A percentile compares a stretch with the other conserved stretches of the same genome.
These are phyloP conservation scores for Muraenolepis orangiensis DNA, from an alignment of 2,797 vertebrate genomes.

Conservation along the genomic window DNA sequence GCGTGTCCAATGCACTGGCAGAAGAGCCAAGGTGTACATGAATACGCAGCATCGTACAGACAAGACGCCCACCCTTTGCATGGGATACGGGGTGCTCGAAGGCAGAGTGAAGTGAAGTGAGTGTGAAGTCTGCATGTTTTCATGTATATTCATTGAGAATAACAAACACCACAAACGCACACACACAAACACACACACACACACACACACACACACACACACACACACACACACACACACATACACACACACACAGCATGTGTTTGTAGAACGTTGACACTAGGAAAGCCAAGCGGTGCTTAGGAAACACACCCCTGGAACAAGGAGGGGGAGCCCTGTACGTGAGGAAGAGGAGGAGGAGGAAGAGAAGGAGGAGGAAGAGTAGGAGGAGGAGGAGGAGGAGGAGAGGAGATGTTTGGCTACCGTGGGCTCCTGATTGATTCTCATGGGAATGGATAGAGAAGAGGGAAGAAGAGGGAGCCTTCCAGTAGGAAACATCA, in stretches of 20 bases:
- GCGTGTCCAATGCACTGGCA: neutral
- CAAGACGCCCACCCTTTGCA: neutral
- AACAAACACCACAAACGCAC: neutral
- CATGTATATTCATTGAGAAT: neutral
- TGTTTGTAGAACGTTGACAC: neutral
- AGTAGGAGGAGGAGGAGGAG: too few relatives aligned
- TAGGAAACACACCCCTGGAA: neutral
- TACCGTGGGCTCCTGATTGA: neutral
- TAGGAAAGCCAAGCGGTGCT: neutral
- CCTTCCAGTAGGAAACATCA: neutral
- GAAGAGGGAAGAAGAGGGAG: neutral
- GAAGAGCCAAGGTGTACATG: neutral
- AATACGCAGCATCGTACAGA: neutral
- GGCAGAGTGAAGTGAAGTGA: neutral
- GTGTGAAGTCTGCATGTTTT: neutral
- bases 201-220: neutral
- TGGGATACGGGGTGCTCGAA: neutral
- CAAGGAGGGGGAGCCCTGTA: neutral
- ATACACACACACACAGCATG: neutral
- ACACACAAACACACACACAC: neutral
- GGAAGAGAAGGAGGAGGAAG: too few relatives aligned
- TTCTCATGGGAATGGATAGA: neutral
- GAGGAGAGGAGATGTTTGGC: neutral
- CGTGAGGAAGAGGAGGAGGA: too few relatives aligned
- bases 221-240: neutral